Evolutionary conservation across 2,797 vertebrate genomes (phyloP).

Genomic region (Danio albolineatus): DNA sequence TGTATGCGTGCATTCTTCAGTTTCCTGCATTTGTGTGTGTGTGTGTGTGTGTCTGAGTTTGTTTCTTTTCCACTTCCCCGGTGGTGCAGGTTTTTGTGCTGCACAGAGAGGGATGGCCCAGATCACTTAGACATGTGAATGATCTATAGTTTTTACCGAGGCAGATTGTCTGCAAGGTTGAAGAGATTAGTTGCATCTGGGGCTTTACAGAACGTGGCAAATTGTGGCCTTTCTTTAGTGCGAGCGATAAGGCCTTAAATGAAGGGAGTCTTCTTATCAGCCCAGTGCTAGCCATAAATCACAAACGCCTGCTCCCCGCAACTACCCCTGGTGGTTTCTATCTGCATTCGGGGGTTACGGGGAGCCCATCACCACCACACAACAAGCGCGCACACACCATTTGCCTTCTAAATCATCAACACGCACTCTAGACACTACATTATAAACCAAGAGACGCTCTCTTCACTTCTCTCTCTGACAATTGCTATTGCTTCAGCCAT

Average conservation of each 20-base stretch:
- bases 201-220: constrained; percentile 87
- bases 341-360: constrained; percentile 78
- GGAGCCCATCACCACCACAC: constrained; percentile 77
- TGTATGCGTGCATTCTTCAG: background rate
- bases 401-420: constrained; percentile 53
- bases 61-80: constrained; percentile 52
- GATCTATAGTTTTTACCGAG: constrained; percentile 82
- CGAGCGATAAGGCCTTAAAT: constrained; percentile 86
- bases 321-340: constrained; percentile 83
- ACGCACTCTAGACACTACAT: constrained; percentile 60
- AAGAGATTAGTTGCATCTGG: constrained; percentile 87
- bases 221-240: constrained; percentile 88
- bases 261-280: constrained; percentile 86
- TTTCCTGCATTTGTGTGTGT: constrained; percentile 2
- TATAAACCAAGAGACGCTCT: constrained; percentile 7
- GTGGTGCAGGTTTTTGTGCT: constrained; percentile 43
- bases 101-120: constrained; percentile 59
- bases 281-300: constrained; percentile 86
- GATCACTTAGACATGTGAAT: constrained; percentile 80
- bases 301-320: constrained; percentile 81
- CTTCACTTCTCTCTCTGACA: constrained; percentile 3
- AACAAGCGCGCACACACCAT: constrained; percentile 56
- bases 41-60: constrained; percentile 44
- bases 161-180: constrained; percentile 84
- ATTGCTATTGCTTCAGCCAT: constrained; percentile 10